phyloP scores from a whole-genome alignment of 1,140 invertebrate genomes.

The Trachymyrmex cornetzi region DNA sequence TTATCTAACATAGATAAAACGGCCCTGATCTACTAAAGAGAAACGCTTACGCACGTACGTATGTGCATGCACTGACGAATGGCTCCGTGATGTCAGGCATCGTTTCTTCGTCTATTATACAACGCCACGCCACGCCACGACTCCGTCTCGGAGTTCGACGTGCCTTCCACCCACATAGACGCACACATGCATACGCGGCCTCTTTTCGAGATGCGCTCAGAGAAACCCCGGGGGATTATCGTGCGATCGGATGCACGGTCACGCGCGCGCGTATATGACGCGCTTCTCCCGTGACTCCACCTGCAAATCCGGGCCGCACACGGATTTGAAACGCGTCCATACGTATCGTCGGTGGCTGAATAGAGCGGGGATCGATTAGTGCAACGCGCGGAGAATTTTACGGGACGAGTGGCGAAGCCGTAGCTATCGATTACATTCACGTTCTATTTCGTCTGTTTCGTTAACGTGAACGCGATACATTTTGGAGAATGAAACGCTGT shows the following conservation, averaged over 20 bases:
- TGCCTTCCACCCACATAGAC: slow-evolving; percentile 63
- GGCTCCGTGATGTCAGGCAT: not conserved
- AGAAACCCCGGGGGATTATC: slow-evolving; percentile 76
- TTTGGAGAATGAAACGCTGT: not conserved
- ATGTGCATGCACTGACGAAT: slow-evolving; percentile 13
- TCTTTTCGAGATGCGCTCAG: slow-evolving; percentile 67
- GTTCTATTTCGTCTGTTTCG: slow-evolving; percentile 27
- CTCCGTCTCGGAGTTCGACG: slow-evolving; percentile 31
- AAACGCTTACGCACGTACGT: slow-evolving; percentile 17
- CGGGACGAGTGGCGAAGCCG: slow-evolving; percentile 33
- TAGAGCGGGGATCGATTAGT: slow-evolving; percentile 69
- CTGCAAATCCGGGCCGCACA: slow-evolving; percentile 74
- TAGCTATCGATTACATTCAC: slow-evolving; percentile 34
- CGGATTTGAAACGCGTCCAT: slow-evolving; percentile 73
- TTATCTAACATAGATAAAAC: not conserved
- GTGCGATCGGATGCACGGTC: slow-evolving; percentile 76
- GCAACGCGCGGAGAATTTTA: slow-evolving; percentile 49
- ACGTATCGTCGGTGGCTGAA: slow-evolving; percentile 73
- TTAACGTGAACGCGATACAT: not conserved
- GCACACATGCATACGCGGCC: not conserved
- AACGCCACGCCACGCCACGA: not conserved
- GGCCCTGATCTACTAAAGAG: not conserved
- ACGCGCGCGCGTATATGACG: slow-evolving; percentile 73
- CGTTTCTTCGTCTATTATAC: slow-evolving; percentile 60
- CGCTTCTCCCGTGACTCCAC: slow-evolving; percentile 76